Evolutionary conservation across 1,140 invertebrate genomes (phyloP), one percentile per base, ranked within the genome.

Genomic region (Drosophila saltans): DNA sequence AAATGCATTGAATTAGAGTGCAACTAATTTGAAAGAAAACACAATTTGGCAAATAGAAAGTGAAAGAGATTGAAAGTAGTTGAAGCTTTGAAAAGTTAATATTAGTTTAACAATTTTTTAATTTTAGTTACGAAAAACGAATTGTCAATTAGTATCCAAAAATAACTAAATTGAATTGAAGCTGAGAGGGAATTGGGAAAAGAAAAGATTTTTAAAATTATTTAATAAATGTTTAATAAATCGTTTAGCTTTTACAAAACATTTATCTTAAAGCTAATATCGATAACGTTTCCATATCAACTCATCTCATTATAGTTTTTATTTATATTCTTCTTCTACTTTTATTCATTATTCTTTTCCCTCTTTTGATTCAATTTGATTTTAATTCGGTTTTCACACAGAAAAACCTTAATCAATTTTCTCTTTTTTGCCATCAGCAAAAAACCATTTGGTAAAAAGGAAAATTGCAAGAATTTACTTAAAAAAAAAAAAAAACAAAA

Each of bases 371-470:
- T 36, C 33, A 48, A 48, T 48, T 48, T 26, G 24, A 9, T 52
- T 52, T 26, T 52, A 24, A 52, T 52, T 48, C 21, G 9, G n/a
- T 10, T 3, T 52, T 52, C 21, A 48, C 16, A 24, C 21, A 48
- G 16, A 16, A 16, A 48, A 48, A 24, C 16, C 45, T 48, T 48
- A 48, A 16, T 16, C 30, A 39, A 59, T 59, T 59, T 16, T 39
- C 8, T 16, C 16, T 16, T 39, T 59, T 24, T 10, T 52, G 45
- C 45, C 57, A 39, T 39, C 21, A 59, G 33, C 16, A 58, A 30
- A 39, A 36, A 59, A 59, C 57, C 36, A 59, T 39, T 59, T 59
- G 10, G 33, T 59, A 39, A 59, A 59, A n/a, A 39, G 57, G 57
- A 36, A 59, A 59, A 59, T 59, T 39, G 16, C 30, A 59, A 58